Evolutionary conservation across 2,113 vertebrate genomes (phyloP), one percentile per base, ranked within the genome.

Genomic region (Hassar affinis): DNA sequence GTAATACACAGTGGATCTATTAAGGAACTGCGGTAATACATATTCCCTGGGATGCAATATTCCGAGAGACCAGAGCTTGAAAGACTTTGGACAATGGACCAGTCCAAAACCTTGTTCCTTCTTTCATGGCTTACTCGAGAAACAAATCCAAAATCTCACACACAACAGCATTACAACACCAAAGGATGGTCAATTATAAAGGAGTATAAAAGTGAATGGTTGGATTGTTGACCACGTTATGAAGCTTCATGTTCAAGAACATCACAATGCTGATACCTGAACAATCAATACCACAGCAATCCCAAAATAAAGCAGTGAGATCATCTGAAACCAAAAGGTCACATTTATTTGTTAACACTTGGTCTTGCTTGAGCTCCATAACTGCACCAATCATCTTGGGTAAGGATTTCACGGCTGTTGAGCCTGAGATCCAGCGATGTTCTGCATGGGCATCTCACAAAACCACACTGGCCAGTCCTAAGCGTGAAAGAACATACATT

Each of bases 1-100:
- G 35, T 84, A 84, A 78, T 84, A 22, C 75, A 78, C 75, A 57
- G 62, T 30, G 76, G 75, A 79, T 47, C 42, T 66, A 59, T 84
- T 78, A 78, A 69, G 27, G 52, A 79, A 57, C 76, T 72, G 35
- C 76, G 72, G 52, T 72, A 72, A 17, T 33, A 68, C 79, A 59
- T 72, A 78, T 84, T 79, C 75, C 64, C 64, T 22, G 18, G 51
- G 76, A 61, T 71, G 38, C 52, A 68, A 7, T 56, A 71, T 78
- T 57, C 35, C 1, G 18, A 84, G 17, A 59, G 17, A 59, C 59
- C 38, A 72, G 27, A 84, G 68, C 56, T 38, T 84, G n/a, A 84
- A 84, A 57, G 52, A 79, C 38, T n/a, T n/a, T n/a, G n/a, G 56
- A 74, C 35, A 79, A 42, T 38, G 49, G 64, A 15, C 62, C 35